These are phyloP conservation scores for Eucidaris tribuloides DNA, from an alignment of 35 echinoderm and acorn worm species.

Conservation along the genomic window DNA sequence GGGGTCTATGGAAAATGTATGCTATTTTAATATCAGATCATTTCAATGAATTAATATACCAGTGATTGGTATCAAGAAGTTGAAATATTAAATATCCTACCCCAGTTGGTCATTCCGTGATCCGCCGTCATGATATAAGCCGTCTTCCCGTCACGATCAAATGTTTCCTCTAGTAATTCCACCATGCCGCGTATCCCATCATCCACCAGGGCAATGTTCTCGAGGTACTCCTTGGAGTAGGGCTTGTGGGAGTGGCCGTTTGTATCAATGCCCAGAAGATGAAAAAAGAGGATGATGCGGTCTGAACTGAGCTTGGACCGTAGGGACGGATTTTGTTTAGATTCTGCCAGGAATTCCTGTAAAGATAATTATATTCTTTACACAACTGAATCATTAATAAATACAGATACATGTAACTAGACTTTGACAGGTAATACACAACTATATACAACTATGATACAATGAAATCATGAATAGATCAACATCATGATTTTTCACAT, in stretches of 20 bases:
- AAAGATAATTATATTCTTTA: too few species aligned
- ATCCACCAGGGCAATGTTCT: constrained; percentile 91
- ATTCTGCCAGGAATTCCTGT: constrained; percentile 60
- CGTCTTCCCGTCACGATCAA: constrained; percentile 82
- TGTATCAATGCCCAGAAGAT: constrained; percentile 93
- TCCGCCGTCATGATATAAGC: constrained; percentile 87
- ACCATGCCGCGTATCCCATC: constrained; percentile 69
- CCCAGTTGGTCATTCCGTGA: constrained; percentile 99
- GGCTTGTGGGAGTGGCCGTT: constrained; percentile 96
- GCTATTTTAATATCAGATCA: too few species aligned
- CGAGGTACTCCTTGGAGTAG: constrained; percentile 79
- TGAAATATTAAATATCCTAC: too few species aligned
- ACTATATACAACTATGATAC: too few species aligned
- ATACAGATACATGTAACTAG: too few species aligned
- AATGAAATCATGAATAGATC: too few species aligned
- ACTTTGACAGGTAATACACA: too few species aligned
- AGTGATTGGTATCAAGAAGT: too few species aligned
- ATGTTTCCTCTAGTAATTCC: constrained; percentile 71
- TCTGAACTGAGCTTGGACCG: constrained; percentile 42
- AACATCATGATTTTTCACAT: too few species aligned
- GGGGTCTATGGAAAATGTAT: too few species aligned
- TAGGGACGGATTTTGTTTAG: constrained; percentile 29
- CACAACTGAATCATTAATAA: too few species aligned
- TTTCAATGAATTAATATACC: too few species aligned
- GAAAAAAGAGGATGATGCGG: constrained; percentile 71